Percentiles rank a stretch among this genome's conserved stretches.
These are phyloP conservation scores for Ophioninae sp. DNA, from an alignment of 2,888 invertebrate genomes.

Conservation along the genomic window DNA sequence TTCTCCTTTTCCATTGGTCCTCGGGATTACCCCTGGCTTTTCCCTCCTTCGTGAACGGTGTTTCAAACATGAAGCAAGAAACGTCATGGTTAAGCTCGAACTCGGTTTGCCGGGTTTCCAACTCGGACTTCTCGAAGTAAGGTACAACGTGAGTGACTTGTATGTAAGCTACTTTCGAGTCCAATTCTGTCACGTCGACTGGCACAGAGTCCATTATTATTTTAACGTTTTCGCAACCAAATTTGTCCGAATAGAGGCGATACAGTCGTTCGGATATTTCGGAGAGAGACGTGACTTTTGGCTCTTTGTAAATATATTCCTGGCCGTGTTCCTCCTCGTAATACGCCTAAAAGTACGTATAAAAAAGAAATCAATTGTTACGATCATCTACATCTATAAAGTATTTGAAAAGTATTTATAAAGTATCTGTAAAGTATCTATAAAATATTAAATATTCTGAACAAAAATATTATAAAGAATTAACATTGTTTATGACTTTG, in stretches of 20 bases:
- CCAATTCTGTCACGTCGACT: constrained; percentile 89
- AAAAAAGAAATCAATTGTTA: no score
- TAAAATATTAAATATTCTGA: no score
- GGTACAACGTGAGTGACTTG: constrained; percentile 98
- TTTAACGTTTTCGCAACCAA: constrained; percentile 92
- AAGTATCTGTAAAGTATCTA: no score
- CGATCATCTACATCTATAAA: no score
- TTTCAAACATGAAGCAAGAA: constrained; percentile 95
- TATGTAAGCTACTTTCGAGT: constrained; percentile 93
- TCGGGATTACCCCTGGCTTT: constrained; percentile 90
- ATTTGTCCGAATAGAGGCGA: constrained; percentile 92
- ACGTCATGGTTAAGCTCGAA: constrained; percentile 96
- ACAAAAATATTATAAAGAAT: no score
- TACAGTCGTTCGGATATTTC: constrained; percentile 95
- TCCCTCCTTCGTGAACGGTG: constrained; percentile 94
- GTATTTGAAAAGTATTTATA: no score
- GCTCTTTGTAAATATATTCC: constrained; percentile 97
- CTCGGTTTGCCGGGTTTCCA: constrained; percentile 89
- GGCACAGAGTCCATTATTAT: constrained; percentile 96
- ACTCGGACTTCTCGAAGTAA: constrained; percentile 88
- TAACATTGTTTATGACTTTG: no score
- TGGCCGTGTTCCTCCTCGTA: constrained; percentile 92
- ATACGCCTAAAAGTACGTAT: constrained; percentile 82
- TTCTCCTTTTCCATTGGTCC: constrained; percentile 95
- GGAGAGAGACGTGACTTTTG: constrained; percentile 95